These are phyloP conservation scores for Tyrophagus putrescentiae DNA, from an alignment of 1,140 invertebrate species.

Conservation along the genomic window DNA sequence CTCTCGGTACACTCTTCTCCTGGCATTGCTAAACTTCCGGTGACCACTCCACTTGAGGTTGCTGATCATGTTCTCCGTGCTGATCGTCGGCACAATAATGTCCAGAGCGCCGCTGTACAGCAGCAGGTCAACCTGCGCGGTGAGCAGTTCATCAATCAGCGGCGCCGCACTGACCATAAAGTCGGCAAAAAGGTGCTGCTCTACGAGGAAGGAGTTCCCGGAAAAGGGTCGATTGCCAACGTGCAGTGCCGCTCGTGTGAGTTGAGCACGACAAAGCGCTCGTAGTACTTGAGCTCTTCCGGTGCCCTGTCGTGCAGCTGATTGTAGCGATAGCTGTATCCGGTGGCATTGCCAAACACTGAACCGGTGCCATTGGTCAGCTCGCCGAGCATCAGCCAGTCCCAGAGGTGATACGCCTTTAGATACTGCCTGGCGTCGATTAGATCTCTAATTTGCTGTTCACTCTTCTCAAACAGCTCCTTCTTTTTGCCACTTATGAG, in stretches of 20 bases:
- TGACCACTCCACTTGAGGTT: conserved; percentile 49
- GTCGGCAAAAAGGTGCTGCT: too few species aligned
- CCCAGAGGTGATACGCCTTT: conserved; percentile 45
- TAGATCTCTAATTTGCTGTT: conserved; percentile 40
- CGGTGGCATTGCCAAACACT: too few species aligned
- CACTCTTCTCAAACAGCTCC: conserved; percentile 42
- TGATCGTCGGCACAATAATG: conserved; percentile 63
- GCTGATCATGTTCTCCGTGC: conserved; percentile 53
- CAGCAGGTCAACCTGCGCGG: conserved; percentile 26
- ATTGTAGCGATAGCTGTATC: too few species aligned
- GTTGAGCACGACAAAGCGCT: too few species aligned
- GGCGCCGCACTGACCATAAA: conserved; percentile 64
- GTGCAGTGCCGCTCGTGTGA: too few species aligned
- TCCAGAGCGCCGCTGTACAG: conserved; percentile 66
- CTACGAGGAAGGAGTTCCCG: too few species aligned
- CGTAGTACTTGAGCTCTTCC: too few species aligned
- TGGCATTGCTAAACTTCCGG: conserved; percentile 46
- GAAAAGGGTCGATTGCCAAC: conserved; percentile 35
- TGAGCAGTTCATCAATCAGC: conserved; percentile 50
- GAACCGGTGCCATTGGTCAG: too few species aligned
- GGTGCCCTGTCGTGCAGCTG: too few species aligned
- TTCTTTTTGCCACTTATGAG: conserved; percentile 46
- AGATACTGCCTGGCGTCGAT: conserved; percentile 46
- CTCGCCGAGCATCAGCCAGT: conserved; percentile 32
- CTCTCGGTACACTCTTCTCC: conserved; percentile 44